Base-by-base conservation (phyloP, 2,797 vertebrate species). In the Arrhamphus sclerolepis region DNA sequence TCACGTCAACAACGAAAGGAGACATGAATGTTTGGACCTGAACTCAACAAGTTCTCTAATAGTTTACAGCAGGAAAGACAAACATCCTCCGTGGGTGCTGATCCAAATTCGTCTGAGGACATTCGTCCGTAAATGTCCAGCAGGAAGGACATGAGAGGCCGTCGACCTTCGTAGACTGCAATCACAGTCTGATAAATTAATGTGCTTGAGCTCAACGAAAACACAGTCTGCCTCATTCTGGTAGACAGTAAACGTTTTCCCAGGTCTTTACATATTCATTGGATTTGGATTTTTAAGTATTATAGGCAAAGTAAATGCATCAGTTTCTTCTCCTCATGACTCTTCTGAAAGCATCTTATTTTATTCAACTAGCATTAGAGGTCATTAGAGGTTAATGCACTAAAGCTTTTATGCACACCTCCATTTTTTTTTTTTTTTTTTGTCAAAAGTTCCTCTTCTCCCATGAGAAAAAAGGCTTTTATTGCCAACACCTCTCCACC, bases 401-500 rank as follows among this genome's bases (percentile, higher is more conserved):
- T 74, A 52, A 51, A 24, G 29, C 34, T 46, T 59, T 62, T 29
- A 62, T 24, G 1, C 22, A 6, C 20, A 19, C 42, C 6, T 44
- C 5, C 13, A 42, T 51, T 41, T 2, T 10, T 9, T 9, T 31
- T 8, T 31, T 2, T 9, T 31, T 31, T 31, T 34, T 34, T 34
- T 34, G 46, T 60, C 16, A 62, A 66, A 53, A 46, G 24, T 65
- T 68, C 58, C 43, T 50, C 42, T 54, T 71, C 9, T 72, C 71
- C 61, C 62, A 50, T 9, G 62, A 72, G 69, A 58, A 41, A 34
- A 62, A 28, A 20, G n/a, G 46, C 16, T 66, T 76, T 83, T 64
- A 70, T 70, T 71, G 56, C 4, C 41, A 5, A 13, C 24, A 10
- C 19, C 40, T 38, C 39, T 31, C 46, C 28, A 24, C 6, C 9